Evolutionary conservation across 2,113 vertebrate genomes (phyloP), one percentile per base, ranked within the genome.

Genomic region (Peromyscus leucopus): DNA sequence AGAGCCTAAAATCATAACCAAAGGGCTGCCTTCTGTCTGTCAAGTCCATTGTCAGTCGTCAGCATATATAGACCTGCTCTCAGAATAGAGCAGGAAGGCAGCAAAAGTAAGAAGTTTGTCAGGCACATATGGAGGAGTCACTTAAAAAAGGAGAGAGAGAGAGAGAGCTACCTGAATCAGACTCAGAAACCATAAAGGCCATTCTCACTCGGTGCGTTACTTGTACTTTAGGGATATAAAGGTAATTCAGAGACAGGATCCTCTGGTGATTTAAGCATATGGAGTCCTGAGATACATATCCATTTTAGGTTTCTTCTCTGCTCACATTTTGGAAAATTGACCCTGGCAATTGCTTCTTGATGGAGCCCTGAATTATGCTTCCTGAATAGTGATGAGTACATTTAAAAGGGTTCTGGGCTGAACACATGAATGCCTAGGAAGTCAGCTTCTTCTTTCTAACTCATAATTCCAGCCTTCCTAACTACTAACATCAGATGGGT

Each of bases 291-390:
- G 92, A 94, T 72, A 94, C 67, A 84, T 51, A 93, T 91, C 57
- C 82, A 82, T 89, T 97, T 95, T 86, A 91, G 76, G 7, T 36
- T 71, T 90, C 80, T 76, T 85, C 69, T 42, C 36, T 16, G 17
- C 59, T n/a, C 48, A 26, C 63, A 42, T 26, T 93, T 96, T 95
- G 89, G 78, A 97, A 97, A 98, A 97, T 96, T 91, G 96, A 93
- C 87, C 89, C 83, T 84, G 84, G 91, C 89, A 95, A 96, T 96
- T 91, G 93, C 91, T 97, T 97, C 85, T 93, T 96, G 95, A 98
- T 96, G 86, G 96, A 96, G 94, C 93, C 91, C 94, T 78, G 89
- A 97, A 96, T 97, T 97, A 96, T 63, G 89, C 59, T 88, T 96
- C 51, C 96, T 96, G 96, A 97, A 96, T 96, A 67, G 82, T 82